These are phyloP conservation scores for Sinocyclocheilus maitianheensis DNA, from an alignment of 2,113 vertebrate species.

Conservation along the genomic window DNA sequence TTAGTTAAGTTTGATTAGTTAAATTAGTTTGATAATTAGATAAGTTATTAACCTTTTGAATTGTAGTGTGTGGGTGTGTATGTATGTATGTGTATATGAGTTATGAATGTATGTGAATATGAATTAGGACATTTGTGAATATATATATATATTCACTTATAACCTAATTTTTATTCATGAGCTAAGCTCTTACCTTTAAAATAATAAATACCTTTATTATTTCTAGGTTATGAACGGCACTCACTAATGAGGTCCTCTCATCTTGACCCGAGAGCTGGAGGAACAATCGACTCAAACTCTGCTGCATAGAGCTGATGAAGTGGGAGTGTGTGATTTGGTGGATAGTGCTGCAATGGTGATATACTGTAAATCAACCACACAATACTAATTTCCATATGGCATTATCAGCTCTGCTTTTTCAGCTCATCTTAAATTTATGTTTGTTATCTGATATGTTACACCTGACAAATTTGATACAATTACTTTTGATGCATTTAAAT, in stretches of 20 bases:
- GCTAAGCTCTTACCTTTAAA: no score
- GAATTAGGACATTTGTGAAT: no score
- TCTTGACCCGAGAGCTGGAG: slow-evolving; percentile 39
- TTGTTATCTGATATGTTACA: neutral
- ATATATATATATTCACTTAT: no score
- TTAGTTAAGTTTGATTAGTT: no score
- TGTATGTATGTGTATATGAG: no score
- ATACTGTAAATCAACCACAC: neutral
- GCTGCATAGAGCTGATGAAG: neutral
- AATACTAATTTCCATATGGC: slow-evolving; percentile 5
- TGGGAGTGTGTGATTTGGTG: neutral
- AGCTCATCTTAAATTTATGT: no score
- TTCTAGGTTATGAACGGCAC: slow-evolving; percentile 28
- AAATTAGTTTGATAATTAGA: no score
- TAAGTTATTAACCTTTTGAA: no score
- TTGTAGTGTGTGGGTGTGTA: no score
- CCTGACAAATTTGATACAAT: neutral
- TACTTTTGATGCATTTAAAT: neutral
- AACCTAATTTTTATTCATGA: neutral
- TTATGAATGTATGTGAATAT: no score
- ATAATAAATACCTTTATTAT: neutral
- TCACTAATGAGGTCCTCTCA: slow-evolving; percentile 38
- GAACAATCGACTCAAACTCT: slow-evolving; percentile 7
- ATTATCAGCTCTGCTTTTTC: slow-evolving; percentile 18
- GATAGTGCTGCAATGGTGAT: neutral